Evolutionary conservation across 2,113 vertebrate genomes (phyloP), one percentile per base, ranked within the genome.

Genomic region (Saguinus imperator): DNA sequence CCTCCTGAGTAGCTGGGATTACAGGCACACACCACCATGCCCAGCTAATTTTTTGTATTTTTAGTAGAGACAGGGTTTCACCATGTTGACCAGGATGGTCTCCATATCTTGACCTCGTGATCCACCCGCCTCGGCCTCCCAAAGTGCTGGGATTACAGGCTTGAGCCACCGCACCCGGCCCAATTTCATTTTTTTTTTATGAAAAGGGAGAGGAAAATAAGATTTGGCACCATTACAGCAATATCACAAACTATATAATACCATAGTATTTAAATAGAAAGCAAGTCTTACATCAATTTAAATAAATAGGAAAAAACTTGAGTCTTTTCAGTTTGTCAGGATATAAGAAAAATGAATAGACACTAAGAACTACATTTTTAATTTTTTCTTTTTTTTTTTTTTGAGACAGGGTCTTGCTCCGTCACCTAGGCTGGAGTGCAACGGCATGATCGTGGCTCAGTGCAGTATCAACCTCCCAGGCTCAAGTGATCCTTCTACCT

Each of bases 291-390:
- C 5, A 8, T 77, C 50, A 73, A 87, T 80, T 82, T 43, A 89
- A 77, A 64, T 20, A 68, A 68, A 68, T n/a, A 68, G 32, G 32
- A 68, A 68, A 35, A 68, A 88, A 85, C 84, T 91, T 91, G 45
- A 75, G 43, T 23, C 87, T 43, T 77, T 21, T 73, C 66, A 43
- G 10, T 91, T 43, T 77, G 25, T 79, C 73, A 57, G 8, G 6
- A 64, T 64, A 76, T 81, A n/a, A 86, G 77, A 76, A 91, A 85
- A 94, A 88, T 85, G 75, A 95, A 85, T 50, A 91, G 81, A 55
- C 11, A 43, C 17, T 55, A 94, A 93, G 70, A 85, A 85, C 20
- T 75, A 50, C n/a, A 79, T 64, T 75, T 80, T 32, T 10, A 77
- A 29, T 48, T 5, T 32, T 77, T 27, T 48, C 48, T 77, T 77